Evolutionary conservation across 2,888 invertebrate genomes (phyloP).

Genomic region (Neria commutata): DNA sequence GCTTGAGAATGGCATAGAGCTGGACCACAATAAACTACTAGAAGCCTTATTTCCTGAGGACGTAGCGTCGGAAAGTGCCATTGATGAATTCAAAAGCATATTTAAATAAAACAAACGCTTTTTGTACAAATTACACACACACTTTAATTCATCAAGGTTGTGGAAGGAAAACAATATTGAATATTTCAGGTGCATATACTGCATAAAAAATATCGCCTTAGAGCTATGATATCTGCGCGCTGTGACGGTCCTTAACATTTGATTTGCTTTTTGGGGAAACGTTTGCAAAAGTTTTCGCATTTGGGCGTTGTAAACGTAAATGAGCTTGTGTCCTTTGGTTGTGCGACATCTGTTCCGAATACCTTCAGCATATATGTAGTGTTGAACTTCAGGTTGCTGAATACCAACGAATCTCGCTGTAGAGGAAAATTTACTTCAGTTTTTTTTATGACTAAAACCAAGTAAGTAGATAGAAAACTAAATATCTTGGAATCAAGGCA

Average conservation of each 20-base stretch:
- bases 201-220: too few species aligned
- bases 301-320: slow-evolving; percentile 57
- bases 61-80: slow-evolving; percentile 20
- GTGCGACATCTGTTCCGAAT: slow-evolving; percentile 26
- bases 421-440: too few species aligned
- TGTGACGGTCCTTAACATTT: slow-evolving; percentile 37
- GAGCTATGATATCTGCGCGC: not conserved
- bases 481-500: too few species aligned
- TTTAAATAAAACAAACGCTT: slow-evolving; percentile 42
- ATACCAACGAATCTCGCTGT: slow-evolving; percentile 58
- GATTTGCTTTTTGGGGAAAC: slow-evolving; percentile 57
- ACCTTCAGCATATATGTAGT: slow-evolving; percentile 55
- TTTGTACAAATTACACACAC: slow-evolving; percentile 32
- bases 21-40: slow-evolving; percentile 33
- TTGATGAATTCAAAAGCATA: slow-evolving; percentile 50
- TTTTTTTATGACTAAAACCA: too few species aligned
- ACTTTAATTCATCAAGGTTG: slow-evolving; percentile 25
- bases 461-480: too few species aligned
- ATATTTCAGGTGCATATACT: too few species aligned
- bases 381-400: slow-evolving; percentile 57
- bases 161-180: not conserved
- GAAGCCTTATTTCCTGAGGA: slow-evolving; percentile 10
- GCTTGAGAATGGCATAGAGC: slow-evolving; percentile 67
- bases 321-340: slow-evolving; percentile 34
- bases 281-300: slow-evolving; percentile 56